Percentiles rank a stretch among this genome's conserved stretches.
phyloP scores from a whole-genome alignment of 1,140 invertebrate genomes.

The Plutomurus gul region DNA sequence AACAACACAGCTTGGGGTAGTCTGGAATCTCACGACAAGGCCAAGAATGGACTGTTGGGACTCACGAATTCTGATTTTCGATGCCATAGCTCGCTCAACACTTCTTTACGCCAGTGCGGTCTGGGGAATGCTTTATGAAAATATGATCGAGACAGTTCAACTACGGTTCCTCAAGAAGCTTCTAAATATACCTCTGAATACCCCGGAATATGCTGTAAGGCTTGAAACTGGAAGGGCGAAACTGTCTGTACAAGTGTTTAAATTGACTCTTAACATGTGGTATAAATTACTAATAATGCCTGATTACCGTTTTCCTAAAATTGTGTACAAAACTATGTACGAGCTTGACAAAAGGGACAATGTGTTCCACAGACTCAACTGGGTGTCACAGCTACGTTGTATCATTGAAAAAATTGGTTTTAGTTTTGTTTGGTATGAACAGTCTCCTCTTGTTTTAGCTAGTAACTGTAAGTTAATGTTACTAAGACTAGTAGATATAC shows the following conservation, averaged over 20 bases:
- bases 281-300: neutral
- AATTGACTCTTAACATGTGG: neutral
- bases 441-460: neutral
- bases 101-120: neutral
- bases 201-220: neutral
- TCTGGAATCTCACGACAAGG: neutral
- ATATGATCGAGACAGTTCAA: neutral
- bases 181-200: neutral
- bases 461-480: neutral
- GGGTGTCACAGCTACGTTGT: neutral
- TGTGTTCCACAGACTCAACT: neutral
- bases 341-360: neutral
- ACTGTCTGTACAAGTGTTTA: neutral
- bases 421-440: neutral
- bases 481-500: neutral
- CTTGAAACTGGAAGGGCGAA: neutral
- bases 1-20: neutral
- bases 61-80: neutral
- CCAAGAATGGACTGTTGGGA: neutral
- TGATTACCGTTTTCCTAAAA: neutral
- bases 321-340: neutral
- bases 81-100: neutral
- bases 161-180: neutral
- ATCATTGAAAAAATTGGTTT: neutral
- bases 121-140: neutral